Conservation (phyloP, 1,140 invertebrate species). For the Cotesia vestalis region DNA sequence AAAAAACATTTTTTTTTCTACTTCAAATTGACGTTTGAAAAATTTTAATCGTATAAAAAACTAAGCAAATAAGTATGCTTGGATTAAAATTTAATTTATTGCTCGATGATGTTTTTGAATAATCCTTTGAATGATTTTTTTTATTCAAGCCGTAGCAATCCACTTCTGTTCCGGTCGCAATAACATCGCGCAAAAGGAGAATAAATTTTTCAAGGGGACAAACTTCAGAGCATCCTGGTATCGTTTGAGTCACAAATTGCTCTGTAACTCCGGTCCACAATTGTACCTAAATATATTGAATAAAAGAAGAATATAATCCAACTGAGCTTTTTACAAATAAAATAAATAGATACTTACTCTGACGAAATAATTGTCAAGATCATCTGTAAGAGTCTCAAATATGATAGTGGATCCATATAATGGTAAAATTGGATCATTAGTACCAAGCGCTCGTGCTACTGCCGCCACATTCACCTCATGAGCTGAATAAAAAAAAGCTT, state of each 20-base stretch:
- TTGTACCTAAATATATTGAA: slow-evolving; percentile 44
- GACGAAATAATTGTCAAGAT: slow-evolving; percentile 49
- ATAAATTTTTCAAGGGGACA: slow-evolving; percentile 57
- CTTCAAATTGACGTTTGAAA: no score
- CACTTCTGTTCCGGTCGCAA: slow-evolving; percentile 52
- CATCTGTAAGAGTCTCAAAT: slow-evolving; percentile 53
- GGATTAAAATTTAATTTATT: not conserved
- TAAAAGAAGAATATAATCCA: slow-evolving; percentile 3
- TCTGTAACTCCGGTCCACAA: slow-evolving; percentile 55
- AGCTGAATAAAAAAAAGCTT: slow-evolving; percentile 54
- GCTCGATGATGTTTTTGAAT: slow-evolving; percentile 3
- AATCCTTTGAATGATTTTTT: not conserved
- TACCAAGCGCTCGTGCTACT: slow-evolving; percentile 48
- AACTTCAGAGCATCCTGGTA: slow-evolving; percentile 53
- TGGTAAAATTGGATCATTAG: slow-evolving; percentile 55
- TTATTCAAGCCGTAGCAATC: slow-evolving; percentile 38
- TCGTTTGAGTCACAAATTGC: slow-evolving; percentile 46
- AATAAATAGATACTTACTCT: slow-evolving; percentile 44
- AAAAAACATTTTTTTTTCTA: no score
- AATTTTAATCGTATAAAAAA: no score
- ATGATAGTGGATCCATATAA: slow-evolving; percentile 57
- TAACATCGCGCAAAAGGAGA: slow-evolving; percentile 49
- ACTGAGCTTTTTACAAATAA: not conserved
- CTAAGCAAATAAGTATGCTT: no score
- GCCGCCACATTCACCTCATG: slow-evolving; percentile 58